Evolutionary conservation across 2,797 vertebrate species (phyloP), one percentile per base, ranked within the genome.

Genomic region (Carduelis carduelis): DNA sequence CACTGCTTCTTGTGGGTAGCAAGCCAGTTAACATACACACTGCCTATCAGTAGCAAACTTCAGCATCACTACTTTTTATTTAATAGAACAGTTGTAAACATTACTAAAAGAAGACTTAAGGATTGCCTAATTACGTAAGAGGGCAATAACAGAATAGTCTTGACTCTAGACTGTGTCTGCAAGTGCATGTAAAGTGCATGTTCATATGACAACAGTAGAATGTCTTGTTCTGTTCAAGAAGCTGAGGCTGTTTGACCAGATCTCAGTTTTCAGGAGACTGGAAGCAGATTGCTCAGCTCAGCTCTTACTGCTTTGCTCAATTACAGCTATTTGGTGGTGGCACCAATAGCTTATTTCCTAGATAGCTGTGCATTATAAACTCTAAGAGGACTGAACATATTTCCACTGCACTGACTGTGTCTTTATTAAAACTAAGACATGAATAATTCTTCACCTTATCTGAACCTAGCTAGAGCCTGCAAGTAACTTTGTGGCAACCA

Each of bases 381-480:
- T 32, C 8, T 23, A 44, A 74, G 43, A 85, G 2, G 14, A 85
- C 9, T 27, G 10, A 15, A 37, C 0, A 0, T 22, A 43, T 49
- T 88, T 83, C 41, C 39, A 83, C 41, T 71, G 82, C 41, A 44
- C 19, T 72, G 52, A 77, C 26, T 16, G 16, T 46, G 16, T 35
- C 26, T 80, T 68, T 41, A 44, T 63, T 91, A 84, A 59, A 93
- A 61, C 37, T 50, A 57, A 88, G 39, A 87, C 35, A 56, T 5
- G 5, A 69, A 32, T 83, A 74, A 55, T 88, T 88, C 70, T 75
- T 94, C 47, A 82, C 85, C 66, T 90, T 74, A 77, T 64, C 28
- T 91, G 85, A 95, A 95, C 85, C 35, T 66, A 77, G 39, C n/a
- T 81, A 79, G 15, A 76, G 35, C 34, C 77, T 3, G 4, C 49